Evolutionary conservation across 2,113 vertebrate genomes (phyloP), one percentile per base, ranked within the genome.

Genomic region (Odontophorus gujanensis): DNA sequence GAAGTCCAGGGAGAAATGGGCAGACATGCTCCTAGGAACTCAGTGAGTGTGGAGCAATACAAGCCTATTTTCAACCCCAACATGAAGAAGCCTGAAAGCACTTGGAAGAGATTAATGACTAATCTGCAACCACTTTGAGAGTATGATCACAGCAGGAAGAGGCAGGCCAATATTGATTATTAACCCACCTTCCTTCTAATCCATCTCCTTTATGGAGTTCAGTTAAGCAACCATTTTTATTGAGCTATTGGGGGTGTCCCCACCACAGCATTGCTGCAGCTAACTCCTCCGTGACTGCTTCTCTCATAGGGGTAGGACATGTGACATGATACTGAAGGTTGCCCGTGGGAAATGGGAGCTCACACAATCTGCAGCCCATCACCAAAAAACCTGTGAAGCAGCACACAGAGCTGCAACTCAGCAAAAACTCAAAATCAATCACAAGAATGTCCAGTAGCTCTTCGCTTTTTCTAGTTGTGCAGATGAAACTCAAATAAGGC

Each of bases 21-120:
- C 45, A 90, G 66, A 45, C 65, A 26, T 30, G 25, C 3, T 7
- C 7, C 9, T 22, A 47, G 38, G 15, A 86, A 45, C 6, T 13
- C 1, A 0, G 53, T 1, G 12, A 28, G 53, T 18, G 55, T 67
- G 24, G 25, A 16, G 34, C 3, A 16, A 82, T 34, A 75, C 26
- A 28, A 71, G 30, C 38, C 26, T n/a, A 59, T 4, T 1, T 86
- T 68, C 55, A 88, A 69, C 57, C 13, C 30, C 81, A 67, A 58
- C 30, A 61, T 34, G 47, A 73, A 62, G 74, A 71, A 75, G 38
- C 5, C 48, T 75, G 76, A 82, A 90, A 93, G 43, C 50, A 47
- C 51, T 89, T 93, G 81, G 87, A 94, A 87, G 67, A 89, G 72
- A 91, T 87, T 95, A 95, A 82, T 67, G 38, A 45, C 34, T 93